Base-by-base conservation (phyloP, 2,113 vertebrate genomes). In the Chitala chitala region DNA sequence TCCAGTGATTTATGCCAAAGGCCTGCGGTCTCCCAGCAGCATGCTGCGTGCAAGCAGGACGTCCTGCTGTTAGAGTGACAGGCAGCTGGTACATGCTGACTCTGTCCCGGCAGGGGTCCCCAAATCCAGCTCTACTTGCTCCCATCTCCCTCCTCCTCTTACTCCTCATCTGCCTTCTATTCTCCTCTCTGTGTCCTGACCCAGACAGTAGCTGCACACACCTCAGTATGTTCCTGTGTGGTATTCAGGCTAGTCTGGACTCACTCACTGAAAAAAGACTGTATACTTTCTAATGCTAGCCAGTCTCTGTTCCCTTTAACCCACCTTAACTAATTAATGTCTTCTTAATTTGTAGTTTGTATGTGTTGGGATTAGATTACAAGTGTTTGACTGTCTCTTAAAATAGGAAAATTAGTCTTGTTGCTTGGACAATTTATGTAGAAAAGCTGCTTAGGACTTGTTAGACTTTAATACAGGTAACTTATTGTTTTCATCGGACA, bases 1-100 rank as follows among this genome's bases (percentile, higher is more conserved):
- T 92, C 84, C 78, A 77, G 78, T 93, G 91, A 94, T 93, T 90
- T 92, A 93, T 92, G 90, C 88, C 75, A 80, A 90, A 80, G 71
- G 84, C 87, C 86, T 75, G 83, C 85, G 87, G 87, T 73, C 80
- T 78, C 89, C 81, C 87, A 84, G 77, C 64, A 26, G 81, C 55
- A 77, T 77, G 74, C 78, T 54, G 75, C 93, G 87, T 91, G 93
- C 85, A 82, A 76, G 84, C 85, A 84, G 76, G 81, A 81, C 82
- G 86, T 81, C 91, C 90, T 85, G 86, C 87, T 92, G 90, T 79
- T 87, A 91, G 85, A 91, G 82, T 89, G 90, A 91, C 90, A 90
- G 85, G 79, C 78, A 82, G 83, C 84, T 86, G 84, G 78, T 80
- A 76, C 81, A 75, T 80, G 83, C 12, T 74, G 85, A 86, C 89